Evolutionary conservation across 2,888 invertebrate genomes (phyloP).

Genomic region (Sphaeridia pumilis): DNA sequence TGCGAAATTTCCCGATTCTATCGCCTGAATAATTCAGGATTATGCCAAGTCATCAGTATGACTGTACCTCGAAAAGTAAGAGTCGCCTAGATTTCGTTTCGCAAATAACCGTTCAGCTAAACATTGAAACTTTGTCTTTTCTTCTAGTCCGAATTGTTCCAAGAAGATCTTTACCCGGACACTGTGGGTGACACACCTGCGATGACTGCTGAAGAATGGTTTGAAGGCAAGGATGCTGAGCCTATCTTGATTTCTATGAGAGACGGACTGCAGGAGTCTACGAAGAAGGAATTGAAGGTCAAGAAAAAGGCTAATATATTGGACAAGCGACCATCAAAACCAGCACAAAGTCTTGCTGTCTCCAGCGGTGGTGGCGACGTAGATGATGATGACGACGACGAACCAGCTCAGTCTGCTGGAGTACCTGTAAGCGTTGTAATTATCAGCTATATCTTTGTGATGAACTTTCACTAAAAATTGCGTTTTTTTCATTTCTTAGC

Average conservation of each 20-base stretch:
- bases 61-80: constrained; percentile 83
- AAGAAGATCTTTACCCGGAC: constrained; percentile 93
- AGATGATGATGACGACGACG: constrained; percentile 31
- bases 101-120: too few species aligned
- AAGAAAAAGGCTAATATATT: constrained; percentile 69
- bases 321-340: constrained; percentile 48
- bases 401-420: constrained; percentile 15
- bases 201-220: constrained; percentile 83
- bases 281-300: constrained; percentile 56
- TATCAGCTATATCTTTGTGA: too few species aligned
- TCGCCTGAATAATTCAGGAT: constrained; percentile 82
- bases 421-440: constrained; percentile 10
- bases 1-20: constrained; percentile 95
- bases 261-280: constrained; percentile 46
- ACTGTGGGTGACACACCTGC: constrained; percentile 83
- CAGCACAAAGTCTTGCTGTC: constrained; percentile 15
- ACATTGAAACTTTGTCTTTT: constrained; percentile 21
- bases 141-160: constrained; percentile 91
- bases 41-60: constrained; percentile 94
- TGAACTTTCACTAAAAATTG: too few species aligned
- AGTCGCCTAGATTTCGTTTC: too few species aligned
- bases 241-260: constrained; percentile 84
- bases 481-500: too few species aligned
- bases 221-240: constrained; percentile 75
- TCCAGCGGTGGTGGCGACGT: constrained; percentile 22